These are phyloP conservation scores for Macrochelys suwanniensis DNA, from an alignment of 2,797 vertebrate species.

Conservation along the genomic window DNA sequence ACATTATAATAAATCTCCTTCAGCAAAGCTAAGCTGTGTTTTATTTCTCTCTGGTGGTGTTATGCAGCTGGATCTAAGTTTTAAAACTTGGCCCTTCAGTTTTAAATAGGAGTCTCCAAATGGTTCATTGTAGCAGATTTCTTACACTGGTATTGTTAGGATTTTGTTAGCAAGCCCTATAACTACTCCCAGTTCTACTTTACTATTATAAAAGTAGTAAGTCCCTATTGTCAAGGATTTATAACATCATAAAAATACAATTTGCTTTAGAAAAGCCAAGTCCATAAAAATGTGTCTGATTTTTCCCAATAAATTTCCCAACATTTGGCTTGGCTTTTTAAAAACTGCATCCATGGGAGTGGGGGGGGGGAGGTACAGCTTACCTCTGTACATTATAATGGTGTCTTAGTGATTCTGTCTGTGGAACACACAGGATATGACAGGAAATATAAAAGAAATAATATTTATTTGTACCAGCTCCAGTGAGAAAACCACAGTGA, in stretches of 20 bases:
- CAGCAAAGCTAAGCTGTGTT: background rate
- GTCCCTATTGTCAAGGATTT: background rate
- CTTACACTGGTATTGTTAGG: conserved; percentile 14
- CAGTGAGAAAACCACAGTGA: accelerated
- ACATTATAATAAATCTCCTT: conserved; percentile 23
- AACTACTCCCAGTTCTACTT: background rate
- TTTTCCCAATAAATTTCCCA: background rate
- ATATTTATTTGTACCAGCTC: background rate
- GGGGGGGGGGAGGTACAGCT: background rate
- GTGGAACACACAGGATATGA: accelerated
- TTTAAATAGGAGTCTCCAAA: conserved; percentile 26
- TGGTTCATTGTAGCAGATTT: conserved; percentile 9
- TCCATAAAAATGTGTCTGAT: accelerated
- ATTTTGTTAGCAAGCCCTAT: conserved; percentile 1
- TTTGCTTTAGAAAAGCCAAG: background rate
- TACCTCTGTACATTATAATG: background rate
- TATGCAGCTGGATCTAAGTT: conserved; percentile 6
- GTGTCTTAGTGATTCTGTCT: background rate
- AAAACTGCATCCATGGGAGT: background rate
- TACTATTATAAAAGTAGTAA: background rate
- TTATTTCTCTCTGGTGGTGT: conserved; percentile 24
- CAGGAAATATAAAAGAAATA: background rate
- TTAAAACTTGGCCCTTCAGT: background rate
- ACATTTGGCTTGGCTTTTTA: background rate
- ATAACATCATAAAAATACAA: background rate